Conservation (phyloP, 2,113 vertebrate species). For the Pelecanus crispus region DNA sequence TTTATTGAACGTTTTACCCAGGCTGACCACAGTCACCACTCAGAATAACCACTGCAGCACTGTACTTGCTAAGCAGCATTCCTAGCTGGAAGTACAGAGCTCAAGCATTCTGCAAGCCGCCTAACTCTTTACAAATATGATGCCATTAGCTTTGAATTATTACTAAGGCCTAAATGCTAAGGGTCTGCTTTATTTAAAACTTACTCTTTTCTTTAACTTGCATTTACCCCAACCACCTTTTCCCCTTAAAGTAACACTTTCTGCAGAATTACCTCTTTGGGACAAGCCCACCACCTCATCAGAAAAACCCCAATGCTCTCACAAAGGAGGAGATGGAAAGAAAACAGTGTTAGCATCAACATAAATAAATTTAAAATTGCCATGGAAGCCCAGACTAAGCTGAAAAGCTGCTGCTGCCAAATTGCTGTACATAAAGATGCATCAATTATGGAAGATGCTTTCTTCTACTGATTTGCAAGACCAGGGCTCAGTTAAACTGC, state of each 20-base stretch:
- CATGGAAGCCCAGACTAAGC: neutral
- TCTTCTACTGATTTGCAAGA: neutral
- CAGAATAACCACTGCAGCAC: neutral
- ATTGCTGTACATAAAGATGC: neutral
- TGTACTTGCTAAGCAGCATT: neutral
- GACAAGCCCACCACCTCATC: neutral
- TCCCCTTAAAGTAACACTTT: neutral
- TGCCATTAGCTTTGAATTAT: neutral
- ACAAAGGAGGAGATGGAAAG: neutral
- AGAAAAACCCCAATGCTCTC: neutral
- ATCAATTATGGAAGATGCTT: neutral
- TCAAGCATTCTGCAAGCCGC: neutral
- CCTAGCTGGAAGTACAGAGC: neutral
- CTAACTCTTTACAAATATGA: neutral
- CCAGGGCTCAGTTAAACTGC: neutral
- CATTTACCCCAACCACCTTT: neutral
- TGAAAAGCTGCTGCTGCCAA: neutral
- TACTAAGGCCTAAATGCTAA: neutral
- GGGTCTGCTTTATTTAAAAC: neutral
- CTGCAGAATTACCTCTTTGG: neutral
- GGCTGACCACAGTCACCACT: neutral
- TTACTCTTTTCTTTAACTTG: neutral
- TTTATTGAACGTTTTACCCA: neutral
- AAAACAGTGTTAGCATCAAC: neutral
- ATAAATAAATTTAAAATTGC: neutral